phyloP scores from a whole-genome alignment of 2,113 vertebrate genomes.

The Azemiops feae region DNA sequence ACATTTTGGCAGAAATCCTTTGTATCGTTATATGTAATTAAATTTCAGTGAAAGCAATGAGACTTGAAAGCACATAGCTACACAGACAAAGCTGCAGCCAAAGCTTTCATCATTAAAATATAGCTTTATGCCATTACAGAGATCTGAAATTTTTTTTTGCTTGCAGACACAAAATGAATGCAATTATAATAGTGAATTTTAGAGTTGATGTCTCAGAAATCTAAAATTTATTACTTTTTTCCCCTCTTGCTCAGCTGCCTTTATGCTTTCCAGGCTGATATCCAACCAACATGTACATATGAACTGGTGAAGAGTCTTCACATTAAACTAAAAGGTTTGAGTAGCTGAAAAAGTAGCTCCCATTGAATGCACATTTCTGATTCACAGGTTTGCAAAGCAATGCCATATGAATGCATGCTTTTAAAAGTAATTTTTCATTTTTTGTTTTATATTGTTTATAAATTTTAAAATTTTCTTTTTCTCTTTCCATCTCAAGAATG shows the following conservation, averaged over 20 bases:
- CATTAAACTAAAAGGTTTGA: not conserved
- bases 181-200: not conserved
- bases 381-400: not conserved
- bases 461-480: not conserved
- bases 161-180: not conserved
- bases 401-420: not conserved
- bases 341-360: not conserved
- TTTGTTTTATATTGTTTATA: not conserved
- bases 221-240: not conserved
- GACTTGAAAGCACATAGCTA: conserved; percentile 3
- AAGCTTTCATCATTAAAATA: conserved; percentile 4
- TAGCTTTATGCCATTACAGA: not conserved
- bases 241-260: not conserved
- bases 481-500: not conserved
- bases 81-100: not conserved
- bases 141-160: not conserved
- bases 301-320: not conserved
- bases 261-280: not conserved
- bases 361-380: not conserved
- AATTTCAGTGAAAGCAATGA: not conserved
- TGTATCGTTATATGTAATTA: not conserved
- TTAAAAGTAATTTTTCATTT: not conserved
- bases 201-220: not conserved
- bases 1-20: not conserved
- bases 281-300: not conserved